These are phyloP conservation scores for Phataginus tetradactyla DNA, from an alignment of 2,797 vertebrate genomes.

Conservation along the genomic window DNA sequence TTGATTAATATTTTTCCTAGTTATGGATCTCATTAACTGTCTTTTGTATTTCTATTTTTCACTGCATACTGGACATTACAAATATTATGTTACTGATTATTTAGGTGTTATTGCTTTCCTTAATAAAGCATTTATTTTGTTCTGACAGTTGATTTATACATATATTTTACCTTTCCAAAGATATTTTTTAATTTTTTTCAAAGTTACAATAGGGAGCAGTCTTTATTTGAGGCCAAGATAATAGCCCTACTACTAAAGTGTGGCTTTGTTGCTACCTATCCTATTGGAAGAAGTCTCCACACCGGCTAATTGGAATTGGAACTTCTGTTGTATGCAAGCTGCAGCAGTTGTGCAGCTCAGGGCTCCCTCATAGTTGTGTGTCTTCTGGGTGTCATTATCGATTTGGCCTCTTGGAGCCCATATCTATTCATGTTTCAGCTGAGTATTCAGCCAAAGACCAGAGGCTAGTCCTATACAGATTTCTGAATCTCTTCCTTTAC, in stretches of 20 bases:
- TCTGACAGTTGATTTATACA: background rate
- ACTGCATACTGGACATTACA: background rate
- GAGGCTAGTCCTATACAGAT: background rate
- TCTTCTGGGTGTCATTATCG: background rate
- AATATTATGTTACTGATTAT: background rate
- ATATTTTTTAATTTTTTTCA: background rate
- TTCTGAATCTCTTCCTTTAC: background rate
- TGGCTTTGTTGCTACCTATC: background rate
- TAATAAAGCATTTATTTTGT: background rate
- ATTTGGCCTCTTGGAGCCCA: background rate
- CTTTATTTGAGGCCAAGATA: background rate
- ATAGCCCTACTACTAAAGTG: background rate
- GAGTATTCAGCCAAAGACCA: background rate
- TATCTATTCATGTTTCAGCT: background rate
- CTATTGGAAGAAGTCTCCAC: background rate
- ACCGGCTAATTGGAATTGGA: background rate
- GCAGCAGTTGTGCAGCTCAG: background rate
- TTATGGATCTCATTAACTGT: background rate
- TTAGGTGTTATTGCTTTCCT: background rate
- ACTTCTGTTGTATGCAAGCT: background rate
- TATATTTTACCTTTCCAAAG: background rate
- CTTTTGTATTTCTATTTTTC: background rate
- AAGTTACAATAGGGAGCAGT: background rate
- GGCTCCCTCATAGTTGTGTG: background rate
- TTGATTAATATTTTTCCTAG: background rate